Evolutionary conservation across 1,140 invertebrate species (phyloP), one percentile per base, ranked within the genome.

Genomic region (Trachelipus rathkii): DNA sequence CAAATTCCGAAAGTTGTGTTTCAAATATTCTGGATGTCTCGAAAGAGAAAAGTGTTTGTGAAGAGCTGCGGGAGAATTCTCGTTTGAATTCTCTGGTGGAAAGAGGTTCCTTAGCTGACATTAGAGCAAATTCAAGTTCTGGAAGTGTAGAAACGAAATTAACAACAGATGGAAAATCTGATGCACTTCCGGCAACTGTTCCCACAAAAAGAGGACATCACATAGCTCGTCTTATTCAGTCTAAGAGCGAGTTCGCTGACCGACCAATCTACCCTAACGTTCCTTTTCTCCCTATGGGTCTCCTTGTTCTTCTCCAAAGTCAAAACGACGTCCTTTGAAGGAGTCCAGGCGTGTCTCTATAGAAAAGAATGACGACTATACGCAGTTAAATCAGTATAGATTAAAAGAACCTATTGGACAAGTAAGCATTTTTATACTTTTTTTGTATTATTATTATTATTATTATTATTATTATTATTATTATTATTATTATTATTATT

Each of bases 361-460:
- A 3, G 94, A 96, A 81, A 91, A 91, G 81, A 90, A 91, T 33
- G 91, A 93, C 8, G 91, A 90, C 66, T 96, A 94, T 84, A 89
- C 95, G 10, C 95, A 97, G 85, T 89, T 98, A 68, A 98, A 98
- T 87, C 96, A 98, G 86, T 98, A 98, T 85, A 91, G 93, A 82
- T 86, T 98, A 10, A 90, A 96, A 86, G 93, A 97, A 82, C 92
- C 95, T 82, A 97, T 98, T 81, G 96, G 96, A 79, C 94, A 97
- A 90, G 95, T 60, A 60, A 19, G 50, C 8, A 8, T 50, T 50
- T 19, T 15, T 60, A 15, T 60, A 60, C 50, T 60, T 13, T 60
- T 15, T 15, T 50, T 10, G 9, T 50, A 50, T 50, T n/a, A n/a
- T n/a, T n/a, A n/a, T n/a, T n/a, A n/a, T n/a, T n/a, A n/a, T n/a